A percentile compares a stretch with the other conserved stretches of the same genome.
Conservation (phyloP, 2,888 invertebrate genomes). For the Eupithecia pulchellata region DNA sequence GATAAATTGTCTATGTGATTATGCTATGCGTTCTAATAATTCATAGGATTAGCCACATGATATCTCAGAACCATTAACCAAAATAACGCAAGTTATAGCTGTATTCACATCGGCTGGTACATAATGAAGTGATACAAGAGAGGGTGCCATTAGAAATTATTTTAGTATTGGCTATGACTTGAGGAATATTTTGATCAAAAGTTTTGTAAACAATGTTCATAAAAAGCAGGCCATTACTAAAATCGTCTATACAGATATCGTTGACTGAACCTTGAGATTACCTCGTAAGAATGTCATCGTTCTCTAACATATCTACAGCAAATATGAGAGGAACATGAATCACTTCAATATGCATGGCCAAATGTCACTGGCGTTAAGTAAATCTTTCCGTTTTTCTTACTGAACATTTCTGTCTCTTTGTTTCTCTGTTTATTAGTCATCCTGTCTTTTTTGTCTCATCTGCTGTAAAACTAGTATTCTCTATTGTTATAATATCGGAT, state of each 20-base stretch:
- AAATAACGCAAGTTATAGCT: background rate
- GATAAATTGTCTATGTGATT: conserved; percentile 45
- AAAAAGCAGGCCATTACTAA: background rate
- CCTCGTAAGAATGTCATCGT: conserved; percentile 25
- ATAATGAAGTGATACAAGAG: background rate
- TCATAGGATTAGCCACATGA: conserved; percentile 23
- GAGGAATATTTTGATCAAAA: background rate
- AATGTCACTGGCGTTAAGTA: background rate
- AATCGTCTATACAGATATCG: conserved; percentile 21
- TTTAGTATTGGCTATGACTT: background rate
- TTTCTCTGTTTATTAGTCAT: background rate
- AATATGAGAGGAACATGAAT: conserved; percentile 28
- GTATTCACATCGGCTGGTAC: background rate
- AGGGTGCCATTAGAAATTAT: background rate
- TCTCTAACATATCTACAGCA: conserved; percentile 30
- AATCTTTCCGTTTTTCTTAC: background rate
- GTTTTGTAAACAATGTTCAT: background rate
- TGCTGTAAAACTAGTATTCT: background rate
- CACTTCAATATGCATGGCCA: conserved; percentile 21
- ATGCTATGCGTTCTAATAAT: conserved; percentile 36
- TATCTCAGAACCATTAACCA: background rate
- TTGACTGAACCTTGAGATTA: conserved; percentile 33
- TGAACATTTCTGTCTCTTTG: background rate
- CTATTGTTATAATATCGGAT: background rate
- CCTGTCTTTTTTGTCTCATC: too few relatives aligned